Base-by-base conservation (phyloP, 37 sponge, comb jelly and placozoan species). In the Axinella damicornis region DNA sequence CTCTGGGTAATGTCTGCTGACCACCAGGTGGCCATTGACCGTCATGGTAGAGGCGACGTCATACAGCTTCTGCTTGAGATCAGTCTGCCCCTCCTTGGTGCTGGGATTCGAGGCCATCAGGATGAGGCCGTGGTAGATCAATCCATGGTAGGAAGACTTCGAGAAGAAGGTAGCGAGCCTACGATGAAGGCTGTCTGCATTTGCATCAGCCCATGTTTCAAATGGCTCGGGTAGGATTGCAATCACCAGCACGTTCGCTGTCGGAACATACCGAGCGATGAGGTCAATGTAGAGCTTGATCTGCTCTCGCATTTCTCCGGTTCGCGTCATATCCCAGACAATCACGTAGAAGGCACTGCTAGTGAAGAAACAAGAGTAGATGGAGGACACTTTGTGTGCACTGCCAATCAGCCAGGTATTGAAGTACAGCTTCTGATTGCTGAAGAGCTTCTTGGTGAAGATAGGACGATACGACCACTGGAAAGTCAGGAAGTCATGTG, bases 361-460 rank as follows among this genome's bases (percentile, higher is more conserved):
- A 5, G 80, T 85, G 69, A 90, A 94, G 79, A 91, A 81, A 37
- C 91, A 94, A 20, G 88, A 89, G 68, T 85, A 94, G 38, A 91
- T 46, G 40, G 78, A 76, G 30, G 39, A 70, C 57, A 35, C 73
- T 16, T 83, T 69, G 21, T 40, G 39, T 56, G 38, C 61, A 66
- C 86, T 83, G 13, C 89, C 89, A 5, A 94, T 22, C 19, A 94
- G 32, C 85, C 90, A 87, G 22, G 91, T 94, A 62, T 86, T 89
- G 85, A 94, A 94, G 54, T 77, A 56, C 18, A 90, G 52, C 76
- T 83, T 94, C 20, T 41, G 83, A 20, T 61, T 40, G 39, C 5
- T 31, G 67, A 88, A 88, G 30, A 56, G 2, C 54, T 72, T 68
- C 31, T 65, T 63, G 6, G 66, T 79, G 56, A 89, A 77, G 57